phyloP scores from a whole-genome alignment of 1,140 invertebrate species.

The Eubasilissa regina region DNA sequence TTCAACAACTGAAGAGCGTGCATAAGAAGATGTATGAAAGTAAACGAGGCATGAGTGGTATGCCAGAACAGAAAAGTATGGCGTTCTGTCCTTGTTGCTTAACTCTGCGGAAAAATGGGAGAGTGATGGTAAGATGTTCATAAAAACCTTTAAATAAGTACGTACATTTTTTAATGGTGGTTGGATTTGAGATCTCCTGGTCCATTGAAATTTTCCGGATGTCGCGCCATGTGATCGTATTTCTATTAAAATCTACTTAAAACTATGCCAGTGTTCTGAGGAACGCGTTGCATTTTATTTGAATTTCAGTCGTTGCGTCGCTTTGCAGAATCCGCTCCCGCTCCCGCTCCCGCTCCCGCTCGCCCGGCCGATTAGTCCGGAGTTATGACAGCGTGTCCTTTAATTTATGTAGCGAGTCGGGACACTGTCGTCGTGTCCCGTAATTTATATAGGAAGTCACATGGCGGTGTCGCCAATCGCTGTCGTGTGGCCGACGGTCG shows the following conservation, averaged over 20 bases:
- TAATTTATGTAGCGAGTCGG: constrained; percentile 22
- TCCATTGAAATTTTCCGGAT: too few species aligned
- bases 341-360: too few species aligned
- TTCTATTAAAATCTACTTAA: too few species aligned
- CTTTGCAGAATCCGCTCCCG: background rate
- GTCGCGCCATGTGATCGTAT: too few species aligned
- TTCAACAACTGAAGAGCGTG: background rate
- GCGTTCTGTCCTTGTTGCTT: background rate
- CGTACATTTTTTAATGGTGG: too few species aligned
- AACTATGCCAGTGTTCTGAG: too few species aligned
- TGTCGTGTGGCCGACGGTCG: background rate
- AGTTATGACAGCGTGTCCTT: constrained; percentile 34
- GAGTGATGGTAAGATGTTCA: too few species aligned
- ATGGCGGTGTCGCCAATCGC: background rate
- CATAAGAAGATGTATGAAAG: background rate
- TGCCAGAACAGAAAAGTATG: background rate
- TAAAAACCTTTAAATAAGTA: too few species aligned
- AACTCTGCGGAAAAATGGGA: background rate
- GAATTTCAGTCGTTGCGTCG: background rate
- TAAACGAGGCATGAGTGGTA: background rate
- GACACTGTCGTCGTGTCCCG: background rate
- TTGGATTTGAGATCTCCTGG: too few species aligned
- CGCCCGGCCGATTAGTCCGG: constrained; percentile 10
- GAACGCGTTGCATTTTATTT: too few species aligned
- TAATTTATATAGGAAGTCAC: background rate